phyloP scores from a whole-genome alignment of 1,140 invertebrate genomes.

The Theocolax elegans region DNA sequence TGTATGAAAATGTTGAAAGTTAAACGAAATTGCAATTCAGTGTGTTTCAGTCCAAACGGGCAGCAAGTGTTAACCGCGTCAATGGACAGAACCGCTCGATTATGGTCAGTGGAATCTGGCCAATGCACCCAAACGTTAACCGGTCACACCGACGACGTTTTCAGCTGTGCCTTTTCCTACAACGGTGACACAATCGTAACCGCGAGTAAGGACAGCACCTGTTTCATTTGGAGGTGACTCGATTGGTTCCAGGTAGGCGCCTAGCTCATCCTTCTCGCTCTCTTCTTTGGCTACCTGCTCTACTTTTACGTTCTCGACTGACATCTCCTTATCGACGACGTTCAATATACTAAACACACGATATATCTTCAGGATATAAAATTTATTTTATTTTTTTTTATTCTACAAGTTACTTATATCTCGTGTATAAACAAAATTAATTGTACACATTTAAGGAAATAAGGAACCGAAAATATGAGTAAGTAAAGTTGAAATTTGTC shows the following conservation, averaged over 20 bases:
- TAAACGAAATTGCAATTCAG: constrained; percentile 59
- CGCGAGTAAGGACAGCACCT: constrained; percentile 80
- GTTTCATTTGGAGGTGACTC: constrained; percentile 78
- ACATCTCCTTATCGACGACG: too few relatives aligned
- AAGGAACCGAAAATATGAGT: too few relatives aligned
- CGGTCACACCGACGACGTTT: constrained; percentile 82
- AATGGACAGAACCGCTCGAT: constrained; percentile 77
- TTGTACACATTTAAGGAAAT: too few relatives aligned
- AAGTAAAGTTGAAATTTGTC: too few relatives aligned
- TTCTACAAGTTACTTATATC: too few relatives aligned
- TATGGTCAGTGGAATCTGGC: constrained; percentile 79
- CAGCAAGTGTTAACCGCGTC: constrained; percentile 78
- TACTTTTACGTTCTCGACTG: constrained; percentile 48
- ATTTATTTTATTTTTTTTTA: too few relatives aligned
- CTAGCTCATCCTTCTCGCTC: constrained; percentile 51
- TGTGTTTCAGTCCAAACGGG: constrained; percentile 83
- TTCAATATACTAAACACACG: too few relatives aligned
- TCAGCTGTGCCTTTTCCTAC: constrained; percentile 83
- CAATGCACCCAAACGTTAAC: constrained; percentile 76
- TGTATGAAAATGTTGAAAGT: too few relatives aligned
- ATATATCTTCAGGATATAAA: too few relatives aligned
- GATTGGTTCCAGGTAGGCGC: constrained; percentile 70
- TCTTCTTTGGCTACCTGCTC: constrained; percentile 52
- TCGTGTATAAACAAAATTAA: too few relatives aligned
- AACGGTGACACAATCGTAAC: constrained; percentile 81